Conservation (phyloP, 2,113 vertebrate genomes). For the Rallus limicola region DNA sequence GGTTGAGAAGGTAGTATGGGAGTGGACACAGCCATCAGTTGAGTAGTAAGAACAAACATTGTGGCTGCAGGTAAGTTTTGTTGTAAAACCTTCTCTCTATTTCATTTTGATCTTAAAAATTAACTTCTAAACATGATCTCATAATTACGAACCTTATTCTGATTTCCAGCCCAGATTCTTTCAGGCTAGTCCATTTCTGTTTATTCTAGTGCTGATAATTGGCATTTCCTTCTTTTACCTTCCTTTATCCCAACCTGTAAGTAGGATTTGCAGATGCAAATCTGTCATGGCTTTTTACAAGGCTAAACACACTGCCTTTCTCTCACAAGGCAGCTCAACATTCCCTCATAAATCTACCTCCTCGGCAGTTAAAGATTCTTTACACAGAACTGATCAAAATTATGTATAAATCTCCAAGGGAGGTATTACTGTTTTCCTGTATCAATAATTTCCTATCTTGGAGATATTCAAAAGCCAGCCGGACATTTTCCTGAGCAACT, state of each 20-base stretch:
- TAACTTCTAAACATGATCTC: not conserved
- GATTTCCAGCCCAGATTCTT: not conserved
- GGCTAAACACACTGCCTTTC: not conserved
- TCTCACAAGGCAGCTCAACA: not conserved
- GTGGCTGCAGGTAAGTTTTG: not conserved
- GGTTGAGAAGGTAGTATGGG: not conserved
- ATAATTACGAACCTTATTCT: not conserved
- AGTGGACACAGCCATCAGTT: not conserved
- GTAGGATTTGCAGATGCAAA: not conserved
- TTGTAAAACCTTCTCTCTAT: not conserved
- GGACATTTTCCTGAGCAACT: not conserved
- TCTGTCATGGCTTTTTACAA: not conserved
- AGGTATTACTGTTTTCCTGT: not conserved
- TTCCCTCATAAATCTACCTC: not conserved
- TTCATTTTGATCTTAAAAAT: not conserved
- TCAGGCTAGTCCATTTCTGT: not conserved
- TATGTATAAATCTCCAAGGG: not conserved
- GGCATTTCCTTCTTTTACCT: not conserved
- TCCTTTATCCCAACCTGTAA: not conserved
- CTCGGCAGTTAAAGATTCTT: not conserved
- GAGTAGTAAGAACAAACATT: not conserved
- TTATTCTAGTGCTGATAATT: constrained; percentile 19
- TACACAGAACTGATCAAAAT: not conserved
- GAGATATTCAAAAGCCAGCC: not conserved
- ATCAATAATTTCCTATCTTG: not conserved